phyloP scores from a whole-genome alignment of 1,140 invertebrate species.

The Drosophila jambulina region DNA sequence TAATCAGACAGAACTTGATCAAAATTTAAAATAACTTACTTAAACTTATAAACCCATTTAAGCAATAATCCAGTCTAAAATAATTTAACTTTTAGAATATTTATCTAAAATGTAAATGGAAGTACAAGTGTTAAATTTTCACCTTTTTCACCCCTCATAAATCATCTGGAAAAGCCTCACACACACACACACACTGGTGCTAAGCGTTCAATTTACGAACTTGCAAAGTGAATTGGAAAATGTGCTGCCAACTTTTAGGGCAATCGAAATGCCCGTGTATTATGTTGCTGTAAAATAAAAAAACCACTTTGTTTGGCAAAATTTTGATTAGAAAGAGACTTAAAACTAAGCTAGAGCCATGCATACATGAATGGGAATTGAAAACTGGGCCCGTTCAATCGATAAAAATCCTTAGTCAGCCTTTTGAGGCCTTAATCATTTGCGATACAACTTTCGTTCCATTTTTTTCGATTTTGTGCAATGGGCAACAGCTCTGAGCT shows the following conservation, averaged over 20 bases:
- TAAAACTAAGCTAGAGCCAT: slow-evolving; percentile 55
- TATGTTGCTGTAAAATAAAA: slow-evolving; percentile 15
- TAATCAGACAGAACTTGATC: too few species aligned
- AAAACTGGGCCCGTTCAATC: slow-evolving; percentile 49
- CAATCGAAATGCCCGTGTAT: slow-evolving; percentile 38
- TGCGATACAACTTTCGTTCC: slow-evolving; percentile 24
- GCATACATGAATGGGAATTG: slow-evolving; percentile 45
- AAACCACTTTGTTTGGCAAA: slow-evolving; percentile 55
- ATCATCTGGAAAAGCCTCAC: slow-evolving; percentile 26
- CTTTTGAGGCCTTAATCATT: slow-evolving; percentile 59
- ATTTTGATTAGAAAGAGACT: slow-evolving; percentile 69
- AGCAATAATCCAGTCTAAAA: background rate
- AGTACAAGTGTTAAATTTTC: slow-evolving; percentile 9
- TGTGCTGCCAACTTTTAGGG: slow-evolving; percentile 28
- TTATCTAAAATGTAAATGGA: slow-evolving; percentile 9
- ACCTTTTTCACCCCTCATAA: slow-evolving; percentile 22
- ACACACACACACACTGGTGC: background rate
- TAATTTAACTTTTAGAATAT: background rate
- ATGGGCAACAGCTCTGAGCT: slow-evolving; percentile 32
- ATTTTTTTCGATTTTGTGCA: slow-evolving; percentile 27
- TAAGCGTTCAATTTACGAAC: slow-evolving; percentile 41
- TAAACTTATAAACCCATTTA: background rate
- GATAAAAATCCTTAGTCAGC: slow-evolving; percentile 53
- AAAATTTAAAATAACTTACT: too few species aligned
- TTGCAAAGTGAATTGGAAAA: slow-evolving; percentile 52